Conservation (phyloP, 2,113 vertebrate genomes). For the Lampris incognitus region DNA sequence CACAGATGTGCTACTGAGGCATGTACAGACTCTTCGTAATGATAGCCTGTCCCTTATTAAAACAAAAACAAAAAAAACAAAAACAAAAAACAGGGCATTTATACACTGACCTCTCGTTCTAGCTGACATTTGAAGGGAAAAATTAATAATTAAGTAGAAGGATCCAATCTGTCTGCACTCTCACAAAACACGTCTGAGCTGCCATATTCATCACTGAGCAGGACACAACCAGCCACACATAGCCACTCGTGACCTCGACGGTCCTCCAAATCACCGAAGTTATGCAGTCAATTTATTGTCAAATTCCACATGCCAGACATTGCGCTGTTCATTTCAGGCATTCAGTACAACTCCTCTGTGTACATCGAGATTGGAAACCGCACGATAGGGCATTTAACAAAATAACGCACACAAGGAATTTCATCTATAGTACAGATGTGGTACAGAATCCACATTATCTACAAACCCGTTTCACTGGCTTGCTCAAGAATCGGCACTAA, state of each 20-base stretch:
- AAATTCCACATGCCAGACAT: not conserved
- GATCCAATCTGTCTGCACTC: slow-evolving; percentile 54
- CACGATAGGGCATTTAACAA: slow-evolving; percentile 46
- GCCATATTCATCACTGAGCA: slow-evolving; percentile 38
- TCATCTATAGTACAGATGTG: slow-evolving; percentile 13
- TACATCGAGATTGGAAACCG: slow-evolving; percentile 41
- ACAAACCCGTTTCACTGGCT: slow-evolving; percentile 32
- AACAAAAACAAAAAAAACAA: no score
- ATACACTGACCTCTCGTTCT: slow-evolving; percentile 43
- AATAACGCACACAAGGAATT: slow-evolving; percentile 43
- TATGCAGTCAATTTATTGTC: slow-evolving; percentile 21
- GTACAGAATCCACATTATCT: not conserved
- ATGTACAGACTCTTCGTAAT: not conserved
- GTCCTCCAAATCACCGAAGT: slow-evolving; percentile 1
- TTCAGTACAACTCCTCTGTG: slow-evolving; percentile 26
- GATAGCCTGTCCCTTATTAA: not conserved
- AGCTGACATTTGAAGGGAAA: slow-evolving; percentile 62
- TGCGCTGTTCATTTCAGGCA: not conserved
- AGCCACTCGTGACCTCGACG: slow-evolving; percentile 41
- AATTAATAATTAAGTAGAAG: slow-evolving; percentile 75
- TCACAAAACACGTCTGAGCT: slow-evolving; percentile 57
- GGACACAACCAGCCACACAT: slow-evolving; percentile 32
- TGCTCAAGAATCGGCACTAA: slow-evolving; percentile 29
- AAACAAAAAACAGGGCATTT: slow-evolving; percentile 30
- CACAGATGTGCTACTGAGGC: not conserved